These are phyloP conservation scores for Proteles cristata DNA, from an alignment of 2,113 vertebrate species.

Conservation along the genomic window DNA sequence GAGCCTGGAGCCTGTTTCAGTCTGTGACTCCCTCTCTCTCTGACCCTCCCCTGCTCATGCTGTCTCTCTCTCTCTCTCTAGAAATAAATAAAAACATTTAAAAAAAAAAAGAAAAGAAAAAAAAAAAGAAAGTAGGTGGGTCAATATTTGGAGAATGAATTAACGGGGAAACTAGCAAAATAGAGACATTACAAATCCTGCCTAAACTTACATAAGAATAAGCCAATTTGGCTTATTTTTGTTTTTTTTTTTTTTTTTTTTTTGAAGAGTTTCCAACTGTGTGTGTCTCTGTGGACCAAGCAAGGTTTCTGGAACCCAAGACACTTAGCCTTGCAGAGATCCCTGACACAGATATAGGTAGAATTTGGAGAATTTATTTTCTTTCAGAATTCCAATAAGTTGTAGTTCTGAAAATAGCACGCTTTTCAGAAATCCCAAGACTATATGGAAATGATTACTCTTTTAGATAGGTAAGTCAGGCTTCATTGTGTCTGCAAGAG, in stretches of 20 bases:
- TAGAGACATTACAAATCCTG: neutral
- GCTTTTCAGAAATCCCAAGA: conserved; percentile 48
- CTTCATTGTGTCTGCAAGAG: conserved; percentile 57
- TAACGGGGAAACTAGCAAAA: neutral
- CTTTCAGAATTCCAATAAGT: neutral
- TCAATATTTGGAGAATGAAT: neutral
- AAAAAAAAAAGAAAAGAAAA: no score
- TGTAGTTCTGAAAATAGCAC: neutral
- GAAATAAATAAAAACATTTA: no score
- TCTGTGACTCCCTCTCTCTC: no score
- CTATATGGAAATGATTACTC: conserved; percentile 42
- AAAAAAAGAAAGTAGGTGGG: neutral
- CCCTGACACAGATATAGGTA: neutral
- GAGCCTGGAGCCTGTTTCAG: no score
- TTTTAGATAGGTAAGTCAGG: conserved; percentile 47
- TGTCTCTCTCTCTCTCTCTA: no score
- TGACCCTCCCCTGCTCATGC: no score
- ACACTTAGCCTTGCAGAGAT: neutral
- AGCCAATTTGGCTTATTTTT: neutral
- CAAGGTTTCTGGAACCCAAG: neutral
- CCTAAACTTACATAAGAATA: neutral
- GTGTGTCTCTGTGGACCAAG: neutral
- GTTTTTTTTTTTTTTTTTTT: neutral
- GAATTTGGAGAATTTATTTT: neutral
- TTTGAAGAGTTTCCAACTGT: neutral